Evolutionary conservation across 2,888 invertebrate genomes (phyloP).

Genomic region (Hypomecis punctinalis): DNA sequence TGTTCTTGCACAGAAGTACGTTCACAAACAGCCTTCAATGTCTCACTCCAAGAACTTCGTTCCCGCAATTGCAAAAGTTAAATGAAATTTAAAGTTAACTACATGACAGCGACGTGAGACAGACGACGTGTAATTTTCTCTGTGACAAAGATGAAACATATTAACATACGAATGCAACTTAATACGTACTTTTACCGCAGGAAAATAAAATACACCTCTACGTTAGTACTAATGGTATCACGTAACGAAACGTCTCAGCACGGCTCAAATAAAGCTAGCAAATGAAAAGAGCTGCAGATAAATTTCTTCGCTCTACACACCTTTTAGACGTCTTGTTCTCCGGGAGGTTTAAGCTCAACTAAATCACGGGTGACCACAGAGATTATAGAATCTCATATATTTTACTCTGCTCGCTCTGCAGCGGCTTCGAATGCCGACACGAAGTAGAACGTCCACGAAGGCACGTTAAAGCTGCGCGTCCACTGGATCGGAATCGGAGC

Average conservation of each 20-base stretch:
- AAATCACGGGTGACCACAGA: conserved; percentile 44
- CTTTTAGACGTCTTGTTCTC: conserved; percentile 43
- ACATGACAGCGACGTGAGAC: background rate
- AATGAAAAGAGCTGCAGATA: conserved; percentile 20
- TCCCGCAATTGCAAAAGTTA: conserved; percentile 26
- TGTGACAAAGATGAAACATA: background rate
- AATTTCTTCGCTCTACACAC: conserved; percentile 39
- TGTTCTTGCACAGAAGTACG: conserved; percentile 44
- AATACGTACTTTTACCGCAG: background rate
- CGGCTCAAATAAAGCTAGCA: conserved; percentile 17
- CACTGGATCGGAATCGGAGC: too few species aligned
- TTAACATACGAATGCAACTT: background rate
- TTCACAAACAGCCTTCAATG: conserved; percentile 53
- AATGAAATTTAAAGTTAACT: conserved; percentile 13
- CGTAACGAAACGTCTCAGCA: conserved; percentile 28
- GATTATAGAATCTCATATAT: conserved; percentile 47
- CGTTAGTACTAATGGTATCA: conserved; percentile 36
- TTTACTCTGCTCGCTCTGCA: conserved; percentile 42
- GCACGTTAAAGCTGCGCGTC: too few species aligned
- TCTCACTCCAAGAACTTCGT: conserved; percentile 38
- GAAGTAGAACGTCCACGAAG: conserved; percentile 55
- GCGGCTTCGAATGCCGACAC: conserved; percentile 59
- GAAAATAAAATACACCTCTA: conserved; percentile 38
- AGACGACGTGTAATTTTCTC: background rate
- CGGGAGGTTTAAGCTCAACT: conserved; percentile 51